phyloP scores from a whole-genome alignment of 2,113 vertebrate species.

The Passer domesticus region DNA sequence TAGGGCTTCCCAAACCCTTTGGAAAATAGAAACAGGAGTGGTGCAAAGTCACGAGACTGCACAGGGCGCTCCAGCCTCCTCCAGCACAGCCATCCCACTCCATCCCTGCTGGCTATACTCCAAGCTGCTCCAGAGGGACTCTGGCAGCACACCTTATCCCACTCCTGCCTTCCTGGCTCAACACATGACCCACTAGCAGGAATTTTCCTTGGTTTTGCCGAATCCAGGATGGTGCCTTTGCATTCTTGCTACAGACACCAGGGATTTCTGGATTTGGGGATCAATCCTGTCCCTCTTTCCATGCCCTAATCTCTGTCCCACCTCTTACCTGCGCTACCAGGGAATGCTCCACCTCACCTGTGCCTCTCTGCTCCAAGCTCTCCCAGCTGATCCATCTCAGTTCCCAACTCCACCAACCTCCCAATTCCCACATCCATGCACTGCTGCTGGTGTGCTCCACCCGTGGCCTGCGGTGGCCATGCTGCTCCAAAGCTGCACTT shows the following conservation, averaged over 20 bases:
- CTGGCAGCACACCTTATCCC: background rate
- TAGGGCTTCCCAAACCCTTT: conserved; percentile 15
- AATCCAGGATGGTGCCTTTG: accelerated
- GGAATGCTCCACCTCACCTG: background rate
- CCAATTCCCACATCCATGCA: accelerated
- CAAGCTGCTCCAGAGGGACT: background rate
- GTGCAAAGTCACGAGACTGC: conserved; percentile 36
- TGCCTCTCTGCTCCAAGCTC: background rate
- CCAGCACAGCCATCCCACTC: conserved; percentile 28
- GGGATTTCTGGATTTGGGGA: background rate
- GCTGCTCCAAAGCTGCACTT: background rate
- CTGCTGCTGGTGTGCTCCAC: background rate
- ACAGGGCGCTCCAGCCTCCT: conserved; percentile 30
- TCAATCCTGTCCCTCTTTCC: background rate
- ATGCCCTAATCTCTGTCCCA: background rate
- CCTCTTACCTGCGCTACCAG: background rate
- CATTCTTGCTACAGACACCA: accelerated
- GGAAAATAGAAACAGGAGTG: conserved; percentile 8
- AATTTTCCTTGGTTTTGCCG: background rate
- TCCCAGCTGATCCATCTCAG: background rate
- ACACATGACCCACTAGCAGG: accelerated
- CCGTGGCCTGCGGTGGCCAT: accelerated
- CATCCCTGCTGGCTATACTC: background rate
- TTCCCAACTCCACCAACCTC: background rate
- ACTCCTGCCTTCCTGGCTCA: background rate